Base-by-base conservation (phyloP, 2,888 invertebrate genomes). In the Lithosia quadra region DNA sequence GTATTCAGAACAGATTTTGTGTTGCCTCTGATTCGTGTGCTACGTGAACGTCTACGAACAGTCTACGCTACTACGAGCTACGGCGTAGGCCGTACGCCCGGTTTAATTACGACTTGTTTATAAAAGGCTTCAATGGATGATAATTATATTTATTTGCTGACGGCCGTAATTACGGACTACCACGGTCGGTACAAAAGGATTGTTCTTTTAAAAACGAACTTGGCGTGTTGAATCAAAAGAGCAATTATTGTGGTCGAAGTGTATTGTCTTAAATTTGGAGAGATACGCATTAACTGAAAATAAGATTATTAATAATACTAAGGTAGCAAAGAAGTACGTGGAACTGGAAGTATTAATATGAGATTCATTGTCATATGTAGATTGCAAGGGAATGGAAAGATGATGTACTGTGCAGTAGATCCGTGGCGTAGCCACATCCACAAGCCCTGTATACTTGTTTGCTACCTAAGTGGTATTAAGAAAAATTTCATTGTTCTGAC, bases 1-100 rank as follows among this genome's bases (percentile, higher is more conserved):
- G 64, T 76, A 71, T 73, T 75, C 57, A 63, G 68, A 76, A 69
- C 68, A 74, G 72, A 74, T 75, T n/a, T 80, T 77, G 74, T 71
- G 69, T 70, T 67, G 58, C 33, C 59, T 55, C 63, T 75, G 74
- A 77, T 73, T 75, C 73, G 72, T 75, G 74, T 68, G 74, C 76
- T 83, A 81, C 81, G 80, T 74, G 81, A 73, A 67, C 69, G 79
- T 79, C 83, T 83, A 79, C 78, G 73, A 62, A 49, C 21, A 67
- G 77, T 79, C 80, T 82, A 79, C 81, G 76, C 59, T 33, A 71
- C 78, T 78, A 72, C 76, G 78, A 18, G 70, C 78, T 76, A 77
- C 70, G 67, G 34, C 69, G 56, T 72, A 75, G 63, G 55, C 58
- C 21, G 58, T 57, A 49, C 21, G 56, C 56, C 22, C 58, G 56